Evolutionary conservation across 2,888 invertebrate species (phyloP), one percentile per base, ranked within the genome.

Genomic region (Parelbella ahira): DNA sequence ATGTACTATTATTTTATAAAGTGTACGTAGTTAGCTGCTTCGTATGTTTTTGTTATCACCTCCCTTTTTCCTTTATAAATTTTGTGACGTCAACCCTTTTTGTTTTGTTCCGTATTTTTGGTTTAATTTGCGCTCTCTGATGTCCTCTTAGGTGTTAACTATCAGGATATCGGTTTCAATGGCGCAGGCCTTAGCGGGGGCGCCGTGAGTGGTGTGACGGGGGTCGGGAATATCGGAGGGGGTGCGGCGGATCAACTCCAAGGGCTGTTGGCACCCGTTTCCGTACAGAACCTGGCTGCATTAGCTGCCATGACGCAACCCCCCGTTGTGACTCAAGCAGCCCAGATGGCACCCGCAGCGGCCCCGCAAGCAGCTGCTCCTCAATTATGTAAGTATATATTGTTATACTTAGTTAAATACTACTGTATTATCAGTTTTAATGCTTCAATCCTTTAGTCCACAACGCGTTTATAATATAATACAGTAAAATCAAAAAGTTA

Each of bases 231-330:
- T 93, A 94, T 51, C n/a, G 58, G 55, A n/a, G 55, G 62, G 48
- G 93, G 95, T 75, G 93, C 93, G 61, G 92, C 95, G 83, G 97
- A 96, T 78, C 96, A 96, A 83, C 89, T 97, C 67, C 94, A 96
- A 60, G 94, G 96, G 47, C 87, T 97, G 56, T 67, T 93, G 68
- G 92, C 93, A 53, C 94, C 95, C 41, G 93, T 96, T 83, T 94
- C 94, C 63, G 93, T 97, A 89, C 97, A 97, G 90, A 96, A 96
- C 88, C 87, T 97, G 73, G 96, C 97, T 61, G 95, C 97, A 39
- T 88, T 97, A 55, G 96, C 96, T 41, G 94, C 94, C 30, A 94
- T 94, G 90, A 92, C 94, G 53, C 90, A 90, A 58, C 82, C 89
- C 1, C 82, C 89, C 0, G 86, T 89, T 7, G 87, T 86, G 66